Base-by-base conservation (phyloP, 2,113 vertebrate genomes). In the Lepidothrix coronata region DNA sequence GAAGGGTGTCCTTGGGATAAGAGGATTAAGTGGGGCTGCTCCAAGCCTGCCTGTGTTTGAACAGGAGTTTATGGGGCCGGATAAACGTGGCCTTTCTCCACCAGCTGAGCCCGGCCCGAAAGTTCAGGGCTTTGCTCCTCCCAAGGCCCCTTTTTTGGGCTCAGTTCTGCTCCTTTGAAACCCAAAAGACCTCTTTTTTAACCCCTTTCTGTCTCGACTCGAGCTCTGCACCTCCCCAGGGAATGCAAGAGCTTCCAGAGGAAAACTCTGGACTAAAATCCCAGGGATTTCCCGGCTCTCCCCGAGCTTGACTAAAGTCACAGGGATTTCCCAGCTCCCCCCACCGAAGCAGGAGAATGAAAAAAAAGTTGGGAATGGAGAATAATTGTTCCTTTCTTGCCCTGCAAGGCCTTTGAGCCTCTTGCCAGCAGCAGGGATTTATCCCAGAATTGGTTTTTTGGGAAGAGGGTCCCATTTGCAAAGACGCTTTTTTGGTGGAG, bases 201-300 rank as follows among this genome's bases (percentile, higher is more conserved):
- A n/a, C 33, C 55, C 4, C 0, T 30, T 58, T n/a, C 9, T 35
- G 14, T 14, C 57, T 8, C 21, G 0, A 0, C 27, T 5, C 1
- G 68, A 52, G 55, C 58, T 25, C n/a, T 25, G 22, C 8, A 20
- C 33, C 33, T 59, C n/a, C n/a, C 4, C 5, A 23, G 57, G 33
- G 13, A 58, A 9, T 5, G 6, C 54, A 12, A 12, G 22, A 35
- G 12, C 24, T 37, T 37, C n/a, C 58, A 14, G n/a, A 24, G 15
- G 23, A 22, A 37, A 37, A 25, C 6, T 23, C 7, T 52, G 13
- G 49, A 13, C 14, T 14, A 12, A 52, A 51, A 28, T 52, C 51
- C 4, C 51, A 28, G 15, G 51, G 27, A 16, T 52, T 23, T 52
- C 25, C 51, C 25, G 13, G 24, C 24, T 52, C 25, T 28, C 27